Conservation (phyloP, 1,140 invertebrate species). For the Drosophila triauraria region DNA sequence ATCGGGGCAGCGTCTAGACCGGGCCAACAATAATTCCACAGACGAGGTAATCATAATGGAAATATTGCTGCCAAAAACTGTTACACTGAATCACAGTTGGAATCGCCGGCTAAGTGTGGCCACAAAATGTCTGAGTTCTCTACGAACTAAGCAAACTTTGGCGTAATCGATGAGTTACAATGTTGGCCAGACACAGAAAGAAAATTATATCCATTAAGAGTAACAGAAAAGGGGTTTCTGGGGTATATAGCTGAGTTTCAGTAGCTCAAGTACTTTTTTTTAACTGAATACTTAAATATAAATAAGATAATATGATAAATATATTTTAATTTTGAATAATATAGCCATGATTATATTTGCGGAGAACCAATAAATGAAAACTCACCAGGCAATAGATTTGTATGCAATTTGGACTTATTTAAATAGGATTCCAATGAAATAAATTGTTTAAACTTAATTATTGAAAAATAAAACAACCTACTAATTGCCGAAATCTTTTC, state of each 20-base stretch:
- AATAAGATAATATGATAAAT: no score
- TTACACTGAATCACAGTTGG: constrained; percentile 37
- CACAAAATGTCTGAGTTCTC: constrained; percentile 22
- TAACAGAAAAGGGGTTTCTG: no score
- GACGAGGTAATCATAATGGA: constrained; percentile 64
- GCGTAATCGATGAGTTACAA: constrained; percentile 28
- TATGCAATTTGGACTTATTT: no score
- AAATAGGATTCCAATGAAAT: not conserved
- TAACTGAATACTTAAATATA: no score
- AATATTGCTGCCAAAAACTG: constrained; percentile 48
- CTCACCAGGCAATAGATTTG: no score
- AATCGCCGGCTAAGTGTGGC: constrained; percentile 21
- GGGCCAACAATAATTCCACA: constrained; percentile 42
- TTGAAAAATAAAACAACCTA: no score
- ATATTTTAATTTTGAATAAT: no score
- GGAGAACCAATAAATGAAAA: no score
- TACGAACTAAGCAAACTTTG: not conserved
- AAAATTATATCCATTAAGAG: not conserved
- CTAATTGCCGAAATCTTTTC: no score
- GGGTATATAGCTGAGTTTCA: not conserved
- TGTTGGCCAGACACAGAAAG: not conserved
- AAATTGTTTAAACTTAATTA: no score
- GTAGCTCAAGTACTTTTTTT: no score
- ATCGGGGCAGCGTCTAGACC: constrained; percentile 54
- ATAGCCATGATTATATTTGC: no score